Percentiles rank a stretch among this genome's conserved stretches.
These are phyloP conservation scores for Drosophila fungiperda DNA, from an alignment of 2,888 invertebrate species.

Conservation along the genomic window DNA sequence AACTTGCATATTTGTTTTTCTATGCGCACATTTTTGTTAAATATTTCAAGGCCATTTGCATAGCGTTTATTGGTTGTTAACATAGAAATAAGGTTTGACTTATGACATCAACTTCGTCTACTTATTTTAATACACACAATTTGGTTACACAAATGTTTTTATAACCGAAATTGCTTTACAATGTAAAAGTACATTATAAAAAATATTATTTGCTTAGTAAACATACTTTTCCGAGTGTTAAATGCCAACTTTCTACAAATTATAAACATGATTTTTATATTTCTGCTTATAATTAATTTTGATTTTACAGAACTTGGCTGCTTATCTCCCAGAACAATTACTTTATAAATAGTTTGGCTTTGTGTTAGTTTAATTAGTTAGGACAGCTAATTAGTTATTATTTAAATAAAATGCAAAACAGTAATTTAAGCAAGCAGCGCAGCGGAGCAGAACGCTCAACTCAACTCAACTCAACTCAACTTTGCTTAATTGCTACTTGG, in stretches of 20 bases:
- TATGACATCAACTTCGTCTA: not conserved
- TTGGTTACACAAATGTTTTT: not conserved
- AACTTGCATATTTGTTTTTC: constrained; percentile 42
- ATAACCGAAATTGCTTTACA: not conserved
- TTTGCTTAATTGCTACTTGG: constrained; percentile 51
- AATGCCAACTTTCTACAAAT: not conserved
- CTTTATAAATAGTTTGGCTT: not conserved
- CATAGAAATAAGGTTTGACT: constrained; percentile 20
- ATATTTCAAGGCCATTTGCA: constrained; percentile 66
- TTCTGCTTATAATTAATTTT: not conserved
- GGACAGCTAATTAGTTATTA: constrained; percentile 67
- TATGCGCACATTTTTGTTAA: constrained; percentile 21
- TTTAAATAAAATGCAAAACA: constrained; percentile 74
- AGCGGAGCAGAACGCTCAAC: constrained; percentile 65
- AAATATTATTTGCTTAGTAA: not conserved
- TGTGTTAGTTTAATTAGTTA: constrained; percentile 23
- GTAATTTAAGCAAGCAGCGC: constrained; percentile 58
- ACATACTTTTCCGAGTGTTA: not conserved
- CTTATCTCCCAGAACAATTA: not conserved
- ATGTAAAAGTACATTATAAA: not conserved
- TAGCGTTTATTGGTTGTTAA: constrained; percentile 31
- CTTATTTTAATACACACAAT: not conserved
- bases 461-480: constrained; percentile 30
- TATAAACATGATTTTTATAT: not conserved
- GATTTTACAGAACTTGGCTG: not conserved